Evolutionary conservation across 2,113 vertebrate species (phyloP).

Genomic region (Hystrix cristata): DNA sequence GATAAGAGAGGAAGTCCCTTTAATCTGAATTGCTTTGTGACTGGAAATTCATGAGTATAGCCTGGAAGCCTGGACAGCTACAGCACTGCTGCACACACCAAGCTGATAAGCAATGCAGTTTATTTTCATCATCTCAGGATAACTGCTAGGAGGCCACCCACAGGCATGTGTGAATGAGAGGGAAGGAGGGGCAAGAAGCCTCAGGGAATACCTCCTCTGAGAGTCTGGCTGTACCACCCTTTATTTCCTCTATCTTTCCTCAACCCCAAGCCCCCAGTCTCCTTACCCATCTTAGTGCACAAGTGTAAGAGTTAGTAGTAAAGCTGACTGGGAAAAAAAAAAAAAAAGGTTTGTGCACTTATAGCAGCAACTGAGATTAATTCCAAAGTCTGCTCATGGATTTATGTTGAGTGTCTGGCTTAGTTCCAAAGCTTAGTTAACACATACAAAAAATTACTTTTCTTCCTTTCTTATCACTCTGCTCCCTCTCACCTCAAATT

Average conservation of each 20-base stretch:
- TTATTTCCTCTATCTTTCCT: neutral
- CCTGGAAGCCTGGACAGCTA: constrained; percentile 44
- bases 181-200: neutral
- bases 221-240: neutral
- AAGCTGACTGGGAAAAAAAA: neutral
- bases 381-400: neutral
- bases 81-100: neutral
- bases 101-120: constrained; percentile 40
- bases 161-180: neutral
- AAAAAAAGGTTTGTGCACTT: neutral
- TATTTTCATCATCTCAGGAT: constrained; percentile 57
- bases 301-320: neutral
- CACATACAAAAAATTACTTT: neutral
- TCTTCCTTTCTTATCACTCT: constrained; percentile 13
- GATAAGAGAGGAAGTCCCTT: constrained; percentile 70
- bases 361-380: neutral
- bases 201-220: neutral
- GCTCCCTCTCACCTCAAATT: neutral
- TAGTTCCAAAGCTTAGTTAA: constrained; percentile 15
- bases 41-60: constrained; percentile 62
- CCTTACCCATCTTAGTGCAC: neutral
- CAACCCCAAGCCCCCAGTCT: neutral
- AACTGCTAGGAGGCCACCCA: neutral
- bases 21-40: constrained; percentile 74
- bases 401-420: neutral